Base-by-base conservation (phyloP, 1,140 invertebrate species). In the Drosophila obscura region DNA sequence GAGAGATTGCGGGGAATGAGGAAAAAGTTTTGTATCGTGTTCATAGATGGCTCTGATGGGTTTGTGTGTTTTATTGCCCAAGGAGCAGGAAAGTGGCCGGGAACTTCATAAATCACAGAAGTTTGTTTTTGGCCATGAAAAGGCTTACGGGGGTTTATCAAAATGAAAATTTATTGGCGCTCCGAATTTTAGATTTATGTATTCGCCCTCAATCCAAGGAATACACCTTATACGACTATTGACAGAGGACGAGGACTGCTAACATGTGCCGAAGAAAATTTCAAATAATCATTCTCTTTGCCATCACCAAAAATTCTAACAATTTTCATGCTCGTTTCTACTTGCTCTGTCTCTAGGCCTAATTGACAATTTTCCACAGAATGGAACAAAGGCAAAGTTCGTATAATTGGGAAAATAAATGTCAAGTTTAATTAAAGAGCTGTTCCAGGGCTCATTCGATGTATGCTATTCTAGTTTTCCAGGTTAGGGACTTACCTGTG, bases 91-190 rank as follows among this genome's bases (percentile, higher is more conserved):
- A 66, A 76, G 75, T 69, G 63, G 75, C 82, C 66, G 63, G 76
- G 77, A 78, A 87, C 83, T 87, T 87, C 82, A 87, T 87, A 87
- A 87, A 87, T 87, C 82, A 87, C 82, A 88, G 85, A 87, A 87
- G 74, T 85, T 85, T 85, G 81, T 65, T 84, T 80, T 81, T 52
- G 83, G 83, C 81, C 77, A 84, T 84, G 80, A 84, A 84, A 84
- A 84, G 80, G 80, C 82, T 87, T 87, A 87, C 77, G 83, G 83
- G 78, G 82, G 83, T 79, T 87, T 87, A 87, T 88, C 82, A 87
- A 87, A 87, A 87, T 88, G 82, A 87, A 87, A 87, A 87, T 87
- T 87, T 87, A 87, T 87, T 87, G 82, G 66, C 72, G 74, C 75
- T 69, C 64, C 74, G 77, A 75, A 87, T 88, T 88, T 82, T 63